Base-by-base conservation (phyloP, 1,140 invertebrate species). In the Zeugodacus cucurbitae region DNA sequence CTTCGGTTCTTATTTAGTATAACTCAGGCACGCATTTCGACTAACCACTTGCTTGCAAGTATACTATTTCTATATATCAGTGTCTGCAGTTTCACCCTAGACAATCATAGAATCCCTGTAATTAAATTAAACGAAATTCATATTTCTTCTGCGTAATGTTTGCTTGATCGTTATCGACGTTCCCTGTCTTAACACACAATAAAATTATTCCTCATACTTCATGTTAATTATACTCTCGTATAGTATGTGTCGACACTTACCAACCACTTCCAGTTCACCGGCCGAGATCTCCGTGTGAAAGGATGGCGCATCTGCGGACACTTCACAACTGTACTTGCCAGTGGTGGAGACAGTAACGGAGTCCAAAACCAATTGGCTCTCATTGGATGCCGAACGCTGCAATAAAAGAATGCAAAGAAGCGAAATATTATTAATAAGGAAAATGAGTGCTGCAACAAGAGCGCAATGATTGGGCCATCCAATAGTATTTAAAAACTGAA, bases 241-340 rank as follows among this genome's bases (percentile, higher is more conserved):
- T 54, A n/a, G n/a, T n/a, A 54, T 54, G 48, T 54, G 48, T 17
- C 17, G 57, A 58, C 85, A 93, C 95, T 96, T 94, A 97, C 97
- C 96, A 87, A 97, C 96, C 88, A 97, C 95, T 90, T 96, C 95
- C 95, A 97, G 95, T 89, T 95, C 94, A 82, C 95, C 95, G 74
- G 95, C 95, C 88, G 96, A 95, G 90, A 96, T 95, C 44, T 95
- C 95, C 2, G 97, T 98, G 93, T 97, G 96, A 94, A 98, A 98
- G 70, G 96, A 97, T 7, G 97, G 97, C 34, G 96, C 96, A 93
- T 98, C 97, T 2, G 96, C 96, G 3, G 97, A 97, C 88, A 97
- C 96, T 94, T 98, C 97, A 93, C 97, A 98, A 88, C 96, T 96
- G 93, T 96, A 97, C 87, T 94, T 94, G 17, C 96, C 96, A 87